phyloP scores from a whole-genome alignment of 2,113 vertebrate species.

The Mormyrus lacerda region DNA sequence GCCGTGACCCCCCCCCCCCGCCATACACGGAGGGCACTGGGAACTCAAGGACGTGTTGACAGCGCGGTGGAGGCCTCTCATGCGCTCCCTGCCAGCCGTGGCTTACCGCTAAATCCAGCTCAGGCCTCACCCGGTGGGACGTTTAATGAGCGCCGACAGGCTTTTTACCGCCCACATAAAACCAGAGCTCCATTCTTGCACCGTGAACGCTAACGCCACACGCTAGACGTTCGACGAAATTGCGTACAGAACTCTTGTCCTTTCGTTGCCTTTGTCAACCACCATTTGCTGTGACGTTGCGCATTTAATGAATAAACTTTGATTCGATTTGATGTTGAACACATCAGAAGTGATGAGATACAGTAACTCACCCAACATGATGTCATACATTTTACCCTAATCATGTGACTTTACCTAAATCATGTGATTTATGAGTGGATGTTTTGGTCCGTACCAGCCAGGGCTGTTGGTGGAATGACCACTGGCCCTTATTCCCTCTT shows the following conservation, averaged over 20 bases:
- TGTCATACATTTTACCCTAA: not conserved
- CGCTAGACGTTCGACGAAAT: not conserved
- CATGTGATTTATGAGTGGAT: not conserved
- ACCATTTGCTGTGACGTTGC: not conserved
- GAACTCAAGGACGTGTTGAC: not conserved
- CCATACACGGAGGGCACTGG: not conserved
- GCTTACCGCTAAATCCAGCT: not conserved
- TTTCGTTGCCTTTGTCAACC: not conserved
- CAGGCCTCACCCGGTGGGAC: not conserved
- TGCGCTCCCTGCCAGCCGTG: not conserved
- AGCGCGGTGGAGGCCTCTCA: not conserved
- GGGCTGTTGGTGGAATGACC: not conserved
- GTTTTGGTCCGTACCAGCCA: not conserved
- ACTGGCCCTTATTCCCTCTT: not conserved
- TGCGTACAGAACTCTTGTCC: not conserved
- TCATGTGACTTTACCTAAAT: not conserved
- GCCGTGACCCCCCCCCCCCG: not conserved
- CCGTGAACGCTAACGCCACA: not conserved
- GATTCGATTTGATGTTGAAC: not conserved
- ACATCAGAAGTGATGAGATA: too few relatives aligned
- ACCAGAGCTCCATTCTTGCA: not conserved
- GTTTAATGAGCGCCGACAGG: not conserved
- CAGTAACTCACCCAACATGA: not conserved
- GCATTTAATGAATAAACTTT: not conserved
- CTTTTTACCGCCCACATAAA: not conserved